A percentile compares a stretch with the other conserved stretches of the same genome.
These are phyloP conservation scores for Drosophila melanica DNA, from an alignment of 1,140 invertebrate genomes.

Conservation along the genomic window DNA sequence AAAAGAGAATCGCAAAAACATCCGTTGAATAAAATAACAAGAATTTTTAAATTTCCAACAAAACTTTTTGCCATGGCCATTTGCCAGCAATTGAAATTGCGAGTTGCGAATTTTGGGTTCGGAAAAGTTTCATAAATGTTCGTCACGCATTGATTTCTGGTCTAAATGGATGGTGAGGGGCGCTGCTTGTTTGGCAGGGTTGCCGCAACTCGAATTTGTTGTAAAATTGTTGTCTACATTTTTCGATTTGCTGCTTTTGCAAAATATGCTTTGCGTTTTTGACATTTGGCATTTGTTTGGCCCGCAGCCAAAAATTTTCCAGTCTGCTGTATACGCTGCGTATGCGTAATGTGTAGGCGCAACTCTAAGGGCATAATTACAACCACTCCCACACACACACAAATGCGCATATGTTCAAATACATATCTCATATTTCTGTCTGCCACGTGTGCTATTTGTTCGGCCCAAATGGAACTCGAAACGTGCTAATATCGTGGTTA, in stretches of 20 bases:
- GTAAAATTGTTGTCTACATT: constrained; percentile 2
- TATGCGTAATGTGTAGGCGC: constrained; percentile 58
- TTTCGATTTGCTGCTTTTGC: constrained; percentile 10
- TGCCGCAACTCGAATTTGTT: constrained; percentile 23
- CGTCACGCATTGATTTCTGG: constrained; percentile 60
- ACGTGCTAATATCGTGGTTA: constrained; percentile 42
- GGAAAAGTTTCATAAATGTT: constrained; percentile 65
- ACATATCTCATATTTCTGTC: constrained; percentile 29
- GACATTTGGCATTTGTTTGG: constrained; percentile 44
- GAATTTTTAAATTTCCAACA: not conserved
- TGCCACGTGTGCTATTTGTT: constrained; percentile 29
- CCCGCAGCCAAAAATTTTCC: constrained; percentile 51
- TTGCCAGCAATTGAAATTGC: constrained; percentile 41
- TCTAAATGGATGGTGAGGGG: no score
- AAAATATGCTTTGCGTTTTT: constrained; percentile 66
- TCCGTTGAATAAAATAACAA: not conserved
- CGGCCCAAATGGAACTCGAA: constrained; percentile 23
- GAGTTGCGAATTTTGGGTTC: constrained; percentile 16
- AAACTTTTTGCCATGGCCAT: constrained; percentile 34
- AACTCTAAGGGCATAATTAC: not conserved
- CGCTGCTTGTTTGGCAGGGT: no score
- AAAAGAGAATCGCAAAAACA: constrained; percentile 16
- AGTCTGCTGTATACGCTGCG: constrained; percentile 41
- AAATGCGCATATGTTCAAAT: not conserved
- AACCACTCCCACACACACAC: not conserved